phyloP scores from a whole-genome alignment of 2,888 invertebrate species.

The Eilema depressum region DNA sequence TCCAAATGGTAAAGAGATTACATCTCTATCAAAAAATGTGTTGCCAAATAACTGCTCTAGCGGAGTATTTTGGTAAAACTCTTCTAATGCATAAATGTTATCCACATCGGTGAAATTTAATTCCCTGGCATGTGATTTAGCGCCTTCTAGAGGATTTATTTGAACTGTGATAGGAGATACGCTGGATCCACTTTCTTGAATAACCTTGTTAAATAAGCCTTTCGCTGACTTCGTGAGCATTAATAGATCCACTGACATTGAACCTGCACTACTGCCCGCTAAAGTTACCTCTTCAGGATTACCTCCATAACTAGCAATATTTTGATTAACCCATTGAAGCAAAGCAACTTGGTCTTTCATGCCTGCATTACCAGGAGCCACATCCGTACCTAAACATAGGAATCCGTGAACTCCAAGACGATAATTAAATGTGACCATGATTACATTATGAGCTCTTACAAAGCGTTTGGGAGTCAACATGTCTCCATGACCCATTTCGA shows the following conservation, averaged over 20 bases:
- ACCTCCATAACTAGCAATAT: conserved; percentile 62
- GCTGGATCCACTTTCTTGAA: conserved; percentile 60
- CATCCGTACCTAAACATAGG: conserved; percentile 56
- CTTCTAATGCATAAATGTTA: conserved; percentile 42
- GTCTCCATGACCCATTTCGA: conserved; percentile 52
- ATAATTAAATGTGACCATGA: conserved; percentile 58
- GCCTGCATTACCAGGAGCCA: conserved; percentile 63
- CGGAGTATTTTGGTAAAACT: conserved; percentile 57
- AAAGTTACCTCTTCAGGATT: conserved; percentile 63
- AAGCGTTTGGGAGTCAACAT: conserved; percentile 32
- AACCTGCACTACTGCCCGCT: conserved; percentile 60
- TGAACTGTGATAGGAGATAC: conserved; percentile 51
- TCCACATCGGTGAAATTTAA: conserved; percentile 57
- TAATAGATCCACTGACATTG: conserved; percentile 55
- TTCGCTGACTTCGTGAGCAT: conserved; percentile 53
- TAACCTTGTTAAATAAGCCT: conserved; percentile 62
- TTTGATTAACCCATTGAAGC: conserved; percentile 60
- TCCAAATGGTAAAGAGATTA: conserved; percentile 41
- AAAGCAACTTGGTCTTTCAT: conserved; percentile 64
- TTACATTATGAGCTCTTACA: conserved; percentile 47
- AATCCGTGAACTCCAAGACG: conserved; percentile 58
- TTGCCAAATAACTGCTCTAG: conserved; percentile 27
- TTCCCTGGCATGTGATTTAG: conserved; percentile 54
- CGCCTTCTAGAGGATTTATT: conserved; percentile 58
- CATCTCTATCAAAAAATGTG: conserved; percentile 25